Evolutionary conservation across 2,888 invertebrate genomes (phyloP).

Genomic region (Galerucella pusilla): DNA sequence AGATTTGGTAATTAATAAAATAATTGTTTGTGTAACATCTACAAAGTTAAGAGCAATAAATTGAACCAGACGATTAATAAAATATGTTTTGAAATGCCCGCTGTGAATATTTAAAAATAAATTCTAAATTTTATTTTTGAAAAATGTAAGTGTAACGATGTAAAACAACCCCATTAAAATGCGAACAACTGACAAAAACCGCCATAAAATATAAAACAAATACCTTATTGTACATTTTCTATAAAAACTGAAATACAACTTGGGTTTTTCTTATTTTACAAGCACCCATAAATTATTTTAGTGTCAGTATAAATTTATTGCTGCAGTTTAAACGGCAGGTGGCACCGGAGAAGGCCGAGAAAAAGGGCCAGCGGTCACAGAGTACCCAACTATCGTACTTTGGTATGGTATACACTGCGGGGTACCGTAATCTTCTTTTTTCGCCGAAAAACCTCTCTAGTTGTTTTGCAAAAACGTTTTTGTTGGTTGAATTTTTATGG

Average conservation of each 20-base stretch:
- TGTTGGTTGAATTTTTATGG: slow-evolving; percentile 13
- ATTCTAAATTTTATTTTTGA: not conserved
- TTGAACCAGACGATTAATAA: not conserved
- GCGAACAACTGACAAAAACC: slow-evolving; percentile 28
- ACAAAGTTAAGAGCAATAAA: not conserved
- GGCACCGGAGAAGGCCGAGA: slow-evolving; percentile 47
- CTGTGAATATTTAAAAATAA: not conserved
- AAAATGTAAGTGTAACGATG: slow-evolving; percentile 4
- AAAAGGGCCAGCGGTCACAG: slow-evolving; percentile 40
- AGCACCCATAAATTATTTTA: slow-evolving; percentile 59
- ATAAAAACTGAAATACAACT: slow-evolving; percentile 34
- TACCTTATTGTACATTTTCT: slow-evolving; percentile 23
- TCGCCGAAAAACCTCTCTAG: slow-evolving; percentile 24
- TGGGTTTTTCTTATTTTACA: slow-evolving; percentile 55
- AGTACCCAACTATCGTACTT: slow-evolving; percentile 22
- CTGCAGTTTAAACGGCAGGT: slow-evolving; percentile 58
- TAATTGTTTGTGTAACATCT: not conserved
- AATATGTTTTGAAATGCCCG: not conserved
- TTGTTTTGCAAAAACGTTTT: slow-evolving; percentile 9
- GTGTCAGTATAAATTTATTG: slow-evolving; percentile 50
- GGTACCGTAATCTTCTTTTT: slow-evolving; percentile 26
- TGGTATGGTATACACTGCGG: slow-evolving; percentile 20
- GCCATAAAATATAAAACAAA: slow-evolving; percentile 31
- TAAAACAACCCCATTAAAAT: slow-evolving; percentile 14
- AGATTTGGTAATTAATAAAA: not conserved